Evolutionary conservation across 1,140 invertebrate species (phyloP).

Genomic region (Drosophila nannoptera): DNA sequence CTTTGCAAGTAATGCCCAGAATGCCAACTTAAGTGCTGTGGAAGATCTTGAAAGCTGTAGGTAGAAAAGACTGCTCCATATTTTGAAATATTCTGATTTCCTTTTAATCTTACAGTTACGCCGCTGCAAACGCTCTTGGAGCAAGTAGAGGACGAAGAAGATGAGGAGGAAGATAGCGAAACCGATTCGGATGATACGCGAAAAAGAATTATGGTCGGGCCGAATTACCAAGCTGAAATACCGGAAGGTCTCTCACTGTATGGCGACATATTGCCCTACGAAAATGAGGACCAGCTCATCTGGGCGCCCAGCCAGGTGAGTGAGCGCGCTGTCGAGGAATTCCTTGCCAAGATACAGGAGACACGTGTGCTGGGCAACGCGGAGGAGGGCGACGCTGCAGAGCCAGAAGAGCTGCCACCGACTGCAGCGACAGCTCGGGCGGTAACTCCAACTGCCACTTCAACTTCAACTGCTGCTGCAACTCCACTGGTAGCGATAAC

Average conservation of each 20-base stretch:
- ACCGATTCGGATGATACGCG: conserved; percentile 82
- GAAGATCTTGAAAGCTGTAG: conserved; percentile 53
- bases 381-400: conserved; percentile 26
- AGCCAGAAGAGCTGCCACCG: conserved; percentile 2
- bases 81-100: conserved; percentile 1
- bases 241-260: conserved; percentile 94
- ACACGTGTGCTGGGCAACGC: conserved; percentile 29
- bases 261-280: conserved; percentile 95
- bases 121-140: conserved; percentile 84
- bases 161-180: conserved; percentile 88
- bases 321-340: conserved; percentile 89
- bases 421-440: no score
- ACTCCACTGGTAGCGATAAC: neutral
- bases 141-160: conserved; percentile 86
- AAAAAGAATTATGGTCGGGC: conserved; percentile 96
- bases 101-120: conserved; percentile 73
- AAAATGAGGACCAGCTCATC: conserved; percentile 96
- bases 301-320: conserved; percentile 92
- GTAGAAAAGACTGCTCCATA: neutral
- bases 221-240: conserved; percentile 95
- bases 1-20: conserved; percentile 58
- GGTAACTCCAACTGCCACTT: neutral
- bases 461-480: neutral
- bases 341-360: conserved; percentile 82
- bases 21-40: neutral